Base-by-base conservation (phyloP, 2,797 vertebrate genomes). In the Cossypha heuglini region DNA sequence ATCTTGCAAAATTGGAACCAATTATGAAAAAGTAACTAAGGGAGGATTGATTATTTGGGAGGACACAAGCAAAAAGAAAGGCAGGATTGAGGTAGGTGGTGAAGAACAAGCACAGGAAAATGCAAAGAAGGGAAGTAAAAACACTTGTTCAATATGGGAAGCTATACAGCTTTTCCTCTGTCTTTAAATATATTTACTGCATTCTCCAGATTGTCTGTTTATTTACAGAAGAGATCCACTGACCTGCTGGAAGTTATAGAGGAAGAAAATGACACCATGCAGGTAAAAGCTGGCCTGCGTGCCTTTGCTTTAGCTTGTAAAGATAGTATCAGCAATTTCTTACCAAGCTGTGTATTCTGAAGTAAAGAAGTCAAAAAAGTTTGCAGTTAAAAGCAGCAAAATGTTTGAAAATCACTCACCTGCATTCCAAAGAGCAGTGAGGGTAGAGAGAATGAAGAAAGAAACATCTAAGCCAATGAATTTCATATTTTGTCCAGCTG, bases 401-500 rank as follows among this genome's bases (percentile, higher is more conserved):
- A 40, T 19, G 24, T 43, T 46, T 64, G 48, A 78, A 93, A 84
- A 73, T 62, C 37, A 94, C 96, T 95, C 22, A 97, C 96, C 94
- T 95, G 73, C 76, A 76, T 79, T 93, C 88, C 45, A 48, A 78
- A 78, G 83, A 51, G 31, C 62, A 73, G 37, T 4, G 57, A 84
- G 21, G 59, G 43, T 49, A 37, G 87, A 59, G 25, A 95, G 35
- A 73, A 79, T 5, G 80, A 84, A 75, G 83, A 96, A 76, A 79
- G 45, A 75, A 72, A 45, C 31, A 45, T 43, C 19, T 13, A 33
- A n/a, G 35, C 49, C n/a, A 52, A 35, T 0, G 11, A 68, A 55
- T 79, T 76, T 92, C 96, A 96, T 97, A 9, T 73, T 94, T 95
- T 76, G 24, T 88, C 63, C 66, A 24, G 79, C 13, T 28, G 83